Conservation (phyloP, 2,113 vertebrate genomes). For the Clarias gariepinus region DNA sequence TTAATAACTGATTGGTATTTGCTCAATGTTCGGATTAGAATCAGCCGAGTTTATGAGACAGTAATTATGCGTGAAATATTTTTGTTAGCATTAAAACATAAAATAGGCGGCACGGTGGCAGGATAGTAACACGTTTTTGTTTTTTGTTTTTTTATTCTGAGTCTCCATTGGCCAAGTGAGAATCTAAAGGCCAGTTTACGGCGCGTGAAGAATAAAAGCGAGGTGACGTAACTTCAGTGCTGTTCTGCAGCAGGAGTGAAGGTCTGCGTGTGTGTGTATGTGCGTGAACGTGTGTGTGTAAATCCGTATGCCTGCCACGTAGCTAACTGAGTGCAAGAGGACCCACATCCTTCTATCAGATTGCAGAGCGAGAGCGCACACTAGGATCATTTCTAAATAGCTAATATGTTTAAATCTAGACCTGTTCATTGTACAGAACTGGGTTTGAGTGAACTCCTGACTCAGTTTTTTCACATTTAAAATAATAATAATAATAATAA, state of each 20-base stretch:
- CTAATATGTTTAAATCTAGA: conserved; percentile 28
- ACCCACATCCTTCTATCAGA: conserved; percentile 53
- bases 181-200: conserved; percentile 9
- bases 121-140: background rate
- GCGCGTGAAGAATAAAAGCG: conserved; percentile 36
- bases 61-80: conserved; percentile 20
- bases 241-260: conserved; percentile 44
- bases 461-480: background rate
- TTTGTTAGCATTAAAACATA: background rate
- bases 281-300: conserved; percentile 44
- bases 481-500: no score
- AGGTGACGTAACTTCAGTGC: conserved; percentile 52
- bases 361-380: conserved; percentile 43
- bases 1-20: conserved; percentile 10
- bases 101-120: background rate
- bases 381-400: conserved; percentile 34
- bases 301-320: conserved; percentile 59
- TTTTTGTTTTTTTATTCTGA: background rate
- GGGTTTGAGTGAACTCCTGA: background rate
- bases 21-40: background rate
- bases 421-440: background rate
- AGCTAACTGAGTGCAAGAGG: conserved; percentile 52
- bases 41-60: background rate
- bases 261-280: conserved; percentile 46
- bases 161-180: background rate